phyloP scores from a whole-genome alignment of 2,888 invertebrate species.

The Pocota personata region DNA sequence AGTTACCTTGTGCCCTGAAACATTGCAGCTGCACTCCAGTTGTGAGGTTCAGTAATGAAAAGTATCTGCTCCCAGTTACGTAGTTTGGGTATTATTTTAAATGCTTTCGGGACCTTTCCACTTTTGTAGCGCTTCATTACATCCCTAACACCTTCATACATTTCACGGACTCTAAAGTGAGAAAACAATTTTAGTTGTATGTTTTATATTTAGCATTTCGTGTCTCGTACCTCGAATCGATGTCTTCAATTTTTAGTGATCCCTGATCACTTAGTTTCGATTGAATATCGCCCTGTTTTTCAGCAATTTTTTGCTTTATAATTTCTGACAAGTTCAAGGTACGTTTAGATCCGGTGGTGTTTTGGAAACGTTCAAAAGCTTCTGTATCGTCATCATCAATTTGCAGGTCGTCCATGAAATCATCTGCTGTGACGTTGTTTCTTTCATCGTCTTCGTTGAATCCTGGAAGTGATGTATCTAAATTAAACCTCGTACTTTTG shows the following conservation, averaged over 20 bases:
- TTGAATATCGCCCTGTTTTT: slow-evolving; percentile 95
- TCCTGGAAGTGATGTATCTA: slow-evolving; percentile 77
- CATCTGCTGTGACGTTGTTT: slow-evolving; percentile 82
- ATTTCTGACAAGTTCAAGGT: slow-evolving; percentile 93
- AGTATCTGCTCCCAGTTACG: slow-evolving; percentile 97
- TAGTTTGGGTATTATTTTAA: slow-evolving; percentile 96
- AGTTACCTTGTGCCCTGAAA: slow-evolving; percentile 86
- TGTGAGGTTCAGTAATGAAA: slow-evolving; percentile 94
- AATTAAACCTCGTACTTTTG: slow-evolving; percentile 82
- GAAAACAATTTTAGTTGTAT: not conserved
- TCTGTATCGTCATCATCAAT: slow-evolving; percentile 94
- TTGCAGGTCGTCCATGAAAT: slow-evolving; percentile 88
- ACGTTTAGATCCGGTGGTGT: slow-evolving; percentile 83
- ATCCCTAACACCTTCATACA: slow-evolving; percentile 96
- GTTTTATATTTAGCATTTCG: not conserved
- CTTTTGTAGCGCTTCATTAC: slow-evolving; percentile 95
- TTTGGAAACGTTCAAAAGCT: slow-evolving; percentile 90
- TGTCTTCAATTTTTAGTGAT: slow-evolving; percentile 89
- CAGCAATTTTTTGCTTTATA: slow-evolving; percentile 95
- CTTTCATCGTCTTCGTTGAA: slow-evolving; percentile 74
- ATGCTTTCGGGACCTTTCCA: slow-evolving; percentile 98
- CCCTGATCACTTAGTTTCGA: slow-evolving; percentile 91
- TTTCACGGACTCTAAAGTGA: slow-evolving; percentile 86
- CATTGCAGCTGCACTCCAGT: slow-evolving; percentile 99
- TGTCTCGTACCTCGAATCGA: slow-evolving; percentile 88